Evolutionary conservation across 2,888 invertebrate species (phyloP), one percentile per base, ranked within the genome.

Genomic region (Craniophora ligustri): DNA sequence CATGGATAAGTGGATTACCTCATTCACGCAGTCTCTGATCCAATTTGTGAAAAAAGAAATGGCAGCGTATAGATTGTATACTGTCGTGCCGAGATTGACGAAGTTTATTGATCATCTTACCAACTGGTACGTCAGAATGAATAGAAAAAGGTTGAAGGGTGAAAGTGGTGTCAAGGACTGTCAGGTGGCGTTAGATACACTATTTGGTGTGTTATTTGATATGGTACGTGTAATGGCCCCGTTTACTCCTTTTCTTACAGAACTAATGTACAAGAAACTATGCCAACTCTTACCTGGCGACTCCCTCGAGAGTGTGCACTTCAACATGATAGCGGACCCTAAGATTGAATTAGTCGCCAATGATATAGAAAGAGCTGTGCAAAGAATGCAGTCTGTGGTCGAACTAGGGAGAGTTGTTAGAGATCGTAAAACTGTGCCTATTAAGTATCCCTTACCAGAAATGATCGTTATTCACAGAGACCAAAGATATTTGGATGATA

Each of bases 101-200:
- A 98, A 98, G 84, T 99, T 98, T 87, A 98, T 99, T 68, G 99
- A 99, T 82, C 98, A 99, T 82, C 95, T 99, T 3, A 99, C 99
- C 19, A 99, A 99, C 87, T 99, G 99, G 99, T 99, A 99, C 86
- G 98, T 99, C 21, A 95, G 99, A 63, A 97, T 99, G 96, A 99
- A 99, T 87, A 95, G 99, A 50, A 97, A 96, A 76, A 95, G 99
- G 44, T 95, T 99, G 58, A 99, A 99, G 94, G 99, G 99, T 31
- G 98, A 99, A 81, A 94, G 94, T 65, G 98, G 98, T 0, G 83
- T 94, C 2, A 94, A 95, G 21, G 99, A 99, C 80, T 98, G 98
- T 79, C 94, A 95, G 58, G 94, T 95, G 49, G 98, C 99, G 0
- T 88, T 99, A 48, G 96, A 97, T 69, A 98, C 99, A 0, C 94